These are phyloP conservation scores for Cheirogaleus major DNA, from an alignment of 2,797 vertebrate genomes.

Conservation along the genomic window DNA sequence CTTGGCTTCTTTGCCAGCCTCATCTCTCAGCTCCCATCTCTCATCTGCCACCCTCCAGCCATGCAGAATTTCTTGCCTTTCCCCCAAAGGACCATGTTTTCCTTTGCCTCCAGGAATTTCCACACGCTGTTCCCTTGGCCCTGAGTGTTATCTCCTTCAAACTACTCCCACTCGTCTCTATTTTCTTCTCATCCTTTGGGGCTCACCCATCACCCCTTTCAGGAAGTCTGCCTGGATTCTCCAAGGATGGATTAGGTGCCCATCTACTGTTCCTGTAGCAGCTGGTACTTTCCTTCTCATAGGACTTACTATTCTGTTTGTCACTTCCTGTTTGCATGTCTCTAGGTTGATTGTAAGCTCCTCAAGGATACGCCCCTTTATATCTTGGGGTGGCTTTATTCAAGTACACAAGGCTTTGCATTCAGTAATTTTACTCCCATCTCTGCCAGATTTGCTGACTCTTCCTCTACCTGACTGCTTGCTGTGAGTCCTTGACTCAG, in stretches of 20 bases:
- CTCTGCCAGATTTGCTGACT: not conserved
- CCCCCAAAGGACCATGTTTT: not conserved
- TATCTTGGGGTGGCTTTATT: not conserved
- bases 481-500: not conserved
- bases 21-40: not conserved
- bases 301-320: not conserved
- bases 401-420: not conserved
- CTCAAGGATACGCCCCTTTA: not conserved
- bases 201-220: not conserved
- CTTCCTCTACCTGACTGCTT: not conserved
- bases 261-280: not conserved
- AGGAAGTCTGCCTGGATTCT: not conserved
- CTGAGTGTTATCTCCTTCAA: not conserved
- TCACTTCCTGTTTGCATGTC: not conserved
- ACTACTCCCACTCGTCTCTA: not conserved
- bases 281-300: not conserved
- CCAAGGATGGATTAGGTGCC: not conserved
- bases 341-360: not conserved
- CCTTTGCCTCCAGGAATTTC: constrained; percentile 2
- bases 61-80: not conserved
- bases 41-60: not conserved
- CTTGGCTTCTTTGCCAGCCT: not conserved
- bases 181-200: not conserved
- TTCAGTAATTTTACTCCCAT: not conserved
- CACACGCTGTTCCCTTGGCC: not conserved